Evolutionary conservation across 2,113 vertebrate species (phyloP).

Genomic region (Poeciliopsis turrubarensis): DNA sequence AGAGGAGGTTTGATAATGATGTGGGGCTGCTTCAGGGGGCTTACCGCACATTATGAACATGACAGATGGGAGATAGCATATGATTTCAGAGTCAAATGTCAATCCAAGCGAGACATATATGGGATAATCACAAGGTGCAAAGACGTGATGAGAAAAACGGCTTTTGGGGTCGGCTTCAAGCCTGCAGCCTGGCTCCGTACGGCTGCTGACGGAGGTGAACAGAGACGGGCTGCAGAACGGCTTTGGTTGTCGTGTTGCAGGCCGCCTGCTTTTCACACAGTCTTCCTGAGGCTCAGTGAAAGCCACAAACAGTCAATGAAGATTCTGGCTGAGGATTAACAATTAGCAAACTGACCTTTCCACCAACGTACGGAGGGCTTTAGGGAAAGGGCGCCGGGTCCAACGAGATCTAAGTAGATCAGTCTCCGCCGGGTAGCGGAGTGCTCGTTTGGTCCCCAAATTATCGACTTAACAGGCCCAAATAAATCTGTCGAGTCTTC

Average conservation of each 20-base stretch:
- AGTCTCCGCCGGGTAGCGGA: slow-evolving; percentile 19
- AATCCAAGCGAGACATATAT: background rate
- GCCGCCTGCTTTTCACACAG: slow-evolving; percentile 49
- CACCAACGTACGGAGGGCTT: slow-evolving; percentile 19
- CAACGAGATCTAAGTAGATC: slow-evolving; percentile 53
- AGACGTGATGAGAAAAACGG: slow-evolving; percentile 1
- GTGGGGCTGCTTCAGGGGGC: slow-evolving; percentile 18
- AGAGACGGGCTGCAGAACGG: background rate
- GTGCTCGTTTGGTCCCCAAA: background rate
- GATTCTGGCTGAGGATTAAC: slow-evolving; percentile 49
- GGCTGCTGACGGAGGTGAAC: background rate
- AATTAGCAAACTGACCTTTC: slow-evolving; percentile 61
- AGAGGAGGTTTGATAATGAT: slow-evolving; percentile 23
- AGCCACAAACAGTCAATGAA: slow-evolving; percentile 36
- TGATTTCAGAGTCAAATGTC: slow-evolving; percentile 1
- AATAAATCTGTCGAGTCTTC: slow-evolving; percentile 28
- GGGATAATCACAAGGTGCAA: background rate
- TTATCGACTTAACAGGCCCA: slow-evolving; percentile 17
- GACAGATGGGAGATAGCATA: slow-evolving; percentile 1
- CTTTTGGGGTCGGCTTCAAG: no score
- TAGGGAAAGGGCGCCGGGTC: slow-evolving; percentile 42
- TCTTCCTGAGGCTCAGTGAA: slow-evolving; percentile 36
- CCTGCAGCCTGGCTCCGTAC: no score
- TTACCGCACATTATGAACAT: slow-evolving; percentile 8
- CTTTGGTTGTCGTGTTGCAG: slow-evolving; percentile 42